phyloP scores from a whole-genome alignment of 2,888 invertebrate species.

The Octonoba sinensis region DNA sequence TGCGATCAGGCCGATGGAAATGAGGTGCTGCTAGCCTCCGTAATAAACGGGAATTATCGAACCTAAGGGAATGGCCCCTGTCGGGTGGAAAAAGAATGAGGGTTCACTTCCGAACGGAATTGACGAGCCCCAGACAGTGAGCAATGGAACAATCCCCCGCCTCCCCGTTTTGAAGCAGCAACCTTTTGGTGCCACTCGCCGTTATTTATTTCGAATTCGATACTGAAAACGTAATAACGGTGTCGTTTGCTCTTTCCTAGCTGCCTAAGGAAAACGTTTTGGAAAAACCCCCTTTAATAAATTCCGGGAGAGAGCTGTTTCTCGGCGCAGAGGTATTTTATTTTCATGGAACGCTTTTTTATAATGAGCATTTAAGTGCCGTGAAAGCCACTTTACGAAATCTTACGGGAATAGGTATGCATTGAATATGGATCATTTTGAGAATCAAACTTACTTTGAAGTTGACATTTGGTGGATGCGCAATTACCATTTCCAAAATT shows the following conservation, averaged over 20 bases:
- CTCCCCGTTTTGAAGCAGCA: too few relatives aligned
- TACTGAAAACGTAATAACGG: constrained; percentile 18
- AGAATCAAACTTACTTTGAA: too few relatives aligned
- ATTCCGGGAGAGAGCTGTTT: constrained; percentile 4
- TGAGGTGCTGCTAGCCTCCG: constrained; percentile 39
- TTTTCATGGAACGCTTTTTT: constrained; percentile 17
- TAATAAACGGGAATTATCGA: constrained; percentile 56
- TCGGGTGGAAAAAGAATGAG: constrained; percentile 36
- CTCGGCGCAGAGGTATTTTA: constrained; percentile 11
- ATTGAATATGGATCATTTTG: too few relatives aligned
- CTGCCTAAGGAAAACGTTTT: constrained; percentile 14
- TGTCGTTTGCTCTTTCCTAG: constrained; percentile 23
- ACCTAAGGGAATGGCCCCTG: constrained; percentile 33
- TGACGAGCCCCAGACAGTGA: constrained; percentile 12
- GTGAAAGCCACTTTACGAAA: too few relatives aligned
- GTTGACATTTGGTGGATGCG: background rate
- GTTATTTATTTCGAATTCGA: constrained; percentile 47
- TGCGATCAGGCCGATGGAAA: constrained; percentile 44
- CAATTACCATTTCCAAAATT: too few relatives aligned
- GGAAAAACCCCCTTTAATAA: constrained; percentile 24
- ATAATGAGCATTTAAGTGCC: constrained; percentile 24
- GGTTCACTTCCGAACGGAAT: constrained; percentile 32
- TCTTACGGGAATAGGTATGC: too few relatives aligned
- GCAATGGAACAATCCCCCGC: constrained; percentile 1
- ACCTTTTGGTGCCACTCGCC: background rate